Percentiles rank a stretch among this genome's conserved stretches.
These are phyloP conservation scores for silkworm (Bombyx mori) DNA, from an alignment of 1,140 invertebrate species.

Conservation along the genomic window DNA sequence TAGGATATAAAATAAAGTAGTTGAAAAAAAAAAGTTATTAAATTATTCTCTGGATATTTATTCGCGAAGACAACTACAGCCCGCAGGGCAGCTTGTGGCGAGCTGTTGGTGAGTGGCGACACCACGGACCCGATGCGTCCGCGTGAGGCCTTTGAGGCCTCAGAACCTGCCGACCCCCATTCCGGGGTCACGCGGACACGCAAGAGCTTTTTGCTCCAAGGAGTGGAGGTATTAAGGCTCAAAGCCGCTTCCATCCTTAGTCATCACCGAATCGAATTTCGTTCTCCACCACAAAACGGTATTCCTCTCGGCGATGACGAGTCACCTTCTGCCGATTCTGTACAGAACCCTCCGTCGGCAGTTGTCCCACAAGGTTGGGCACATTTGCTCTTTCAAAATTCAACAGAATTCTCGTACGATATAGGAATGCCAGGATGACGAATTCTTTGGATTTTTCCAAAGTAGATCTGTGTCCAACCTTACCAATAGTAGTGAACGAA, in stretches of 20 bases:
- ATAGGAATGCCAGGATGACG: too few relatives aligned
- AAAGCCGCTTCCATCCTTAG: neutral
- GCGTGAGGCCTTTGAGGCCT: constrained; percentile 8
- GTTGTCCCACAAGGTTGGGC: too few relatives aligned
- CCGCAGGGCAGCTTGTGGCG: constrained; percentile 14
- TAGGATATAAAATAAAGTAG: neutral
- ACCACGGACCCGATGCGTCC: constrained; percentile 12
- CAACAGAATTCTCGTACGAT: too few relatives aligned
- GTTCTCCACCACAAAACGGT: neutral
- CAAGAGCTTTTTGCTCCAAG: constrained; percentile 5
- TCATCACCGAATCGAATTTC: neutral
- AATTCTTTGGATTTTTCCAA: too few relatives aligned
- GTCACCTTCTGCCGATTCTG: constrained; percentile 7
- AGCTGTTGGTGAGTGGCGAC: constrained; percentile 17
- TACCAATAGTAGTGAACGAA: too few relatives aligned
- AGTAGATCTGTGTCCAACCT: too few relatives aligned
- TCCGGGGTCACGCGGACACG: neutral
- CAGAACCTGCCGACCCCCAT: too few relatives aligned
- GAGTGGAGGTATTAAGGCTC: constrained; percentile 1
- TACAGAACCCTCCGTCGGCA: too few relatives aligned
- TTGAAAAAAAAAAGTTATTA: neutral
- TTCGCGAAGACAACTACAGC: neutral
- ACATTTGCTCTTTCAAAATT: too few relatives aligned
- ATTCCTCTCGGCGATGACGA: neutral
- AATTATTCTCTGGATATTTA: neutral